Percentiles rank a stretch among this genome's conserved stretches.
These are phyloP conservation scores for Periophthalmus modestus DNA, from an alignment of 2,113 vertebrate species.

Conservation along the genomic window DNA sequence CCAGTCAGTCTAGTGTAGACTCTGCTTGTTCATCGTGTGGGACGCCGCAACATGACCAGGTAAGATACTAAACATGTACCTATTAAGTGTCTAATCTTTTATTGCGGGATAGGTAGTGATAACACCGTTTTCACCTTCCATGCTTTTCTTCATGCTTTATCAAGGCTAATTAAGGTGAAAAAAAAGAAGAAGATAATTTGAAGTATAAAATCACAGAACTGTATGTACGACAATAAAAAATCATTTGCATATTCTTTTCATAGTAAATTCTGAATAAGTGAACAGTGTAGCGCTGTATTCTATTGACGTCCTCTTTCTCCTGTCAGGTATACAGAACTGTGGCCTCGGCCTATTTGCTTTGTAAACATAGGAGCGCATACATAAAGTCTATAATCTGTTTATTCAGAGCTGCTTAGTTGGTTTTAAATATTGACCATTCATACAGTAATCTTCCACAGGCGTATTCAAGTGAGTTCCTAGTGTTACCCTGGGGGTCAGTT, in stretches of 20 bases:
- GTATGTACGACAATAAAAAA: too few relatives aligned
- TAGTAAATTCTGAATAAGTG: background rate
- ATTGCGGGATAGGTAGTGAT: background rate
- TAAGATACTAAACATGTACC: conserved; percentile 47
- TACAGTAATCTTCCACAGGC: background rate
- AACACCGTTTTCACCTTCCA: too few relatives aligned
- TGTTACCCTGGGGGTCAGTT: conserved; percentile 10
- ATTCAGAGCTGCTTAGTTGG: background rate
- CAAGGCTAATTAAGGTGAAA: background rate
- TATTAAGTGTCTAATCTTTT: background rate
- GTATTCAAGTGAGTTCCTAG: background rate
- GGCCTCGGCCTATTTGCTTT: conserved; percentile 16
- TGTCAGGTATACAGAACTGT: too few relatives aligned
- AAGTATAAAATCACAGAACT: background rate
- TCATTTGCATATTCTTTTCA: background rate
- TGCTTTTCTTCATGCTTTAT: background rate
- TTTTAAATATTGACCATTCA: background rate
- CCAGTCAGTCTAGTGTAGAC: conserved; percentile 81
- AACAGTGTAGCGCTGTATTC: too few relatives aligned
- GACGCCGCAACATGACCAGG: conserved; percentile 94
- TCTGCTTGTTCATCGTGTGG: conserved; percentile 91
- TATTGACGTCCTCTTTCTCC: too few relatives aligned
- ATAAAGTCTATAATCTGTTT: background rate
- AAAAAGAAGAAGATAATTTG: too few relatives aligned
- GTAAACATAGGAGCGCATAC: background rate